A percentile compares a stretch with the other conserved stretches of the same genome.
Conservation (phyloP, 1,140 invertebrate genomes). For the Leptestheria dahalacensis region DNA sequence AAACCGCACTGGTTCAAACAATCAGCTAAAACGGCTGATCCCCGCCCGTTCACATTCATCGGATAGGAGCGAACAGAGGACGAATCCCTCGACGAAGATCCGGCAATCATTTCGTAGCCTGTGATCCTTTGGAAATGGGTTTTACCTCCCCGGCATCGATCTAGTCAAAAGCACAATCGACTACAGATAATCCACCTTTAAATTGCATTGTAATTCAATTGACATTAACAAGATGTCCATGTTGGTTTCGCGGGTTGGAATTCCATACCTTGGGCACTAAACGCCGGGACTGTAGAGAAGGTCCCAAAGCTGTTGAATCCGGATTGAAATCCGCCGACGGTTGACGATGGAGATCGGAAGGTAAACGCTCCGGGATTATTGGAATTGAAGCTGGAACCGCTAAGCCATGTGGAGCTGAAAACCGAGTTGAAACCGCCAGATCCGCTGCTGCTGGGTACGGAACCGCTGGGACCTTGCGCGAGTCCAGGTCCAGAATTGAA, state of each 20-base stretch:
- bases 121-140: conserved; percentile 2
- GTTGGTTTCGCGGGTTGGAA: no score
- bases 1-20: conserved; percentile 1
- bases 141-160: not conserved
- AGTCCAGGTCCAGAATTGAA: conserved; percentile 11
- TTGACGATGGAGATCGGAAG: not conserved
- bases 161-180: not conserved
- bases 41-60: not conserved
- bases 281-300: not conserved
- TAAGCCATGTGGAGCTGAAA: not conserved
- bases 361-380: not conserved
- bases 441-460: not conserved
- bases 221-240: no score
- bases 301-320: not conserved
- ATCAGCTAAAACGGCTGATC: not conserved
- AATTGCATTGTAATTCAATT: no score
- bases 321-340: not conserved
- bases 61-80: not conserved
- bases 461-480: not conserved
- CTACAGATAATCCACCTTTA: not conserved
- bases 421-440: not conserved
- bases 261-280: not conserved
- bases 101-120: not conserved
- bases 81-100: not conserved
- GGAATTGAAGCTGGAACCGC: not conserved